Evolutionary conservation across 2,797 vertebrate species (phyloP).

Genomic region (Dicrostonyx torquatus): DNA sequence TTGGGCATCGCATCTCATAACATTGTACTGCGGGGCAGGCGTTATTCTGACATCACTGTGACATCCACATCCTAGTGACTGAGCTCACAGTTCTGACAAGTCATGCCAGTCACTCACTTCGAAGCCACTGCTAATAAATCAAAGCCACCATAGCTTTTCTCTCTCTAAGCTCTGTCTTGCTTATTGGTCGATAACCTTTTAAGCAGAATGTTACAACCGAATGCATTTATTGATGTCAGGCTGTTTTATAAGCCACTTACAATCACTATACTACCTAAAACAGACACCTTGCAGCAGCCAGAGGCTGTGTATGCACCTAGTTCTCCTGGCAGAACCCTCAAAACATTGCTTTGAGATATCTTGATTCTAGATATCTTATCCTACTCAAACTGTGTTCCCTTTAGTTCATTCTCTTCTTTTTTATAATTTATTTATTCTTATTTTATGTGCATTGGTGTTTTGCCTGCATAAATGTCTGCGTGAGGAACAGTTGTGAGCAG

Average conservation of each 20-base stretch:
- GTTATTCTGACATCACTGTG: background rate
- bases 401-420: background rate
- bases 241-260: constrained; percentile 9
- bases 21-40: too few species aligned
- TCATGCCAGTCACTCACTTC: background rate
- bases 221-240: background rate
- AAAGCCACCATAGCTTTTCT: background rate
- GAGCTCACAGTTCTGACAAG: background rate
- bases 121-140: background rate
- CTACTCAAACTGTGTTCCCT: background rate
- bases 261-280: constrained; percentile 1
- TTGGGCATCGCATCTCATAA: background rate
- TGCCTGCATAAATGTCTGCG: background rate
- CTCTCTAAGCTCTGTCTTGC: background rate
- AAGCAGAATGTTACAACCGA: background rate
- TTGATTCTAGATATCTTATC: background rate
- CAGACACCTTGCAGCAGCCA: background rate
- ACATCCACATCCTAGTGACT: background rate
- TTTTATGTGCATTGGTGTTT: background rate
- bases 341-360: background rate
- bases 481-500: background rate
- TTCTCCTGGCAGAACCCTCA: background rate
- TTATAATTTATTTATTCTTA: background rate
- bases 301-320: background rate
- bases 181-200: constrained; percentile 25